Percentiles rank a stretch among this genome's conserved stretches.
These are phyloP conservation scores for Onychostruthus taczanowskii DNA, from an alignment of 2,113 vertebrate species.

Conservation along the genomic window DNA sequence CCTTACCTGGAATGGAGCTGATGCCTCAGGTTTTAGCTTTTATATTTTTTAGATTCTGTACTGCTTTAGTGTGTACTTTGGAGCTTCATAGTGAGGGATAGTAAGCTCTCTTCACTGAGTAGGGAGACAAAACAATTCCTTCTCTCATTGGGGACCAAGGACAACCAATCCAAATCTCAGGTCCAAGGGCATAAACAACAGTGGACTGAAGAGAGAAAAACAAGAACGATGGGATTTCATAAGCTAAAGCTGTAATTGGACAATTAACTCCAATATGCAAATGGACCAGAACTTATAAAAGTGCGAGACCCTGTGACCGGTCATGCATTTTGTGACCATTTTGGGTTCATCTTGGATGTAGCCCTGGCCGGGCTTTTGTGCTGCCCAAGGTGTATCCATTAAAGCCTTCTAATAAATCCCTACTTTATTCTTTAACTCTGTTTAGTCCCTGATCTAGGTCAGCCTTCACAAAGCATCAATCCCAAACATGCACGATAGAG, in stretches of 20 bases:
- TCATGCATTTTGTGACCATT: not conserved
- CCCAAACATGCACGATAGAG: not conserved
- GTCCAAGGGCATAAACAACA: not conserved
- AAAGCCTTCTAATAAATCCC: not conserved
- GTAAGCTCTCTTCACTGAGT: not conserved
- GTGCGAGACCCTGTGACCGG: not conserved
- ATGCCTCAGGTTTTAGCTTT: not conserved
- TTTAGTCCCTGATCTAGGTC: not conserved
- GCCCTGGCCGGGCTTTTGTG: not conserved
- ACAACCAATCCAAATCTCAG: not conserved
- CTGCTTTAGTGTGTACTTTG: not conserved
- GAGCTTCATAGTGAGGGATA: not conserved
- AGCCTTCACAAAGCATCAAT: not conserved
- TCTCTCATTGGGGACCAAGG: not conserved
- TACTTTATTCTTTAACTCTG: not conserved
- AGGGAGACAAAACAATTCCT: not conserved
- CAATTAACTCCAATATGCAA: not conserved
- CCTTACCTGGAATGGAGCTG: not conserved
- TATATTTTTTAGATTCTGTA: not conserved
- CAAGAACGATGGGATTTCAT: not conserved
- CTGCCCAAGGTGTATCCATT: not conserved
- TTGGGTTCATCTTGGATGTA: not conserved
- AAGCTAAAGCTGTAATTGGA: not conserved
- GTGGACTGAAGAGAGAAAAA: not conserved
- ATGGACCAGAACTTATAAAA: not conserved